Evolutionary conservation across 2,113 vertebrate genomes (phyloP).

Genomic region (Panthera uncia): DNA sequence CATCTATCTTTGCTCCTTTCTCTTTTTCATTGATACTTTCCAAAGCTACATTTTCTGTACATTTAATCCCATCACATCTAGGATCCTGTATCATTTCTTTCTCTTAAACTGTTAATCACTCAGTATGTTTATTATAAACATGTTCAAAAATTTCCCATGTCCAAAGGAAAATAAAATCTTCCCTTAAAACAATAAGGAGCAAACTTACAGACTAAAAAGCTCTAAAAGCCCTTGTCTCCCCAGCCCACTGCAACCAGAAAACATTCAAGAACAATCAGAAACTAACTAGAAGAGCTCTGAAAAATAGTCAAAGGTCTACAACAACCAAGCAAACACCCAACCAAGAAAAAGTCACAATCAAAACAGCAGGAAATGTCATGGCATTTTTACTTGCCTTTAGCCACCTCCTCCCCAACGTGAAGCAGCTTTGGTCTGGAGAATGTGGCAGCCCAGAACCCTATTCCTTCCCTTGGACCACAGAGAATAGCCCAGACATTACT

Average conservation of each 20-base stretch:
- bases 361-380: not conserved
- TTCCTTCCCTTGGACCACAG: not conserved
- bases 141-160: not conserved
- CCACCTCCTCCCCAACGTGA: fast-evolving
- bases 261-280: not conserved
- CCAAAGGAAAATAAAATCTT: not conserved
- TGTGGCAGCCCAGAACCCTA: not conserved
- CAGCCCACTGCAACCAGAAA: not conserved
- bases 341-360: not conserved
- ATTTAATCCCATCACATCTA: not conserved
- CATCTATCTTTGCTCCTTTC: not conserved
- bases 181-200: not conserved
- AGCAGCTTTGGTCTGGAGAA: not conserved
- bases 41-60: not conserved
- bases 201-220: not conserved
- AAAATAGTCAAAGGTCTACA: not conserved
- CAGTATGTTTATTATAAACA: not conserved
- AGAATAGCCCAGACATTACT: not conserved
- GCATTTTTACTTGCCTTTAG: not conserved
- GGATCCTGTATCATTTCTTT: not conserved
- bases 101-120: not conserved
- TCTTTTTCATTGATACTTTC: not conserved
- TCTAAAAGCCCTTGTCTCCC: not conserved
- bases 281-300: not conserved
- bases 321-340: not conserved